These are phyloP conservation scores for Athripsodes cinereus DNA, from an alignment of 2,888 invertebrate genomes.

Conservation along the genomic window DNA sequence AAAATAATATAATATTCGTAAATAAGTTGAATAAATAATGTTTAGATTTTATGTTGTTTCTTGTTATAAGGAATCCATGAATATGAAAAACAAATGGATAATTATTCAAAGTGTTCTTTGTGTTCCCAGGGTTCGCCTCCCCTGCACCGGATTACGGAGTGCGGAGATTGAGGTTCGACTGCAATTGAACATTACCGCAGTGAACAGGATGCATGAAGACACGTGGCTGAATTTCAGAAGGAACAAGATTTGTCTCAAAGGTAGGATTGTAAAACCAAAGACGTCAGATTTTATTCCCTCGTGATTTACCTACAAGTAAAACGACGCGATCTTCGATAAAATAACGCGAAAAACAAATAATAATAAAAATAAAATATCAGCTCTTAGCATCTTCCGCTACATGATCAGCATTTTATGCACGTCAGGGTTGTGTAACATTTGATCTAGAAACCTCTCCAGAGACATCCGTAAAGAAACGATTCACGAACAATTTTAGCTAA, in stretches of 20 bases:
- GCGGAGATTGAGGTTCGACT: slow-evolving; percentile 78
- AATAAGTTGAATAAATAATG: too few species aligned
- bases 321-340: too few species aligned
- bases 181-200: slow-evolving; percentile 73
- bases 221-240: slow-evolving; percentile 71
- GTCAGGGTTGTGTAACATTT: not conserved
- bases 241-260: slow-evolving; percentile 82
- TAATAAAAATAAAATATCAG: too few species aligned
- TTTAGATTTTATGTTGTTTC: too few species aligned
- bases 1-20: too few species aligned
- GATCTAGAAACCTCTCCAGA: not conserved
- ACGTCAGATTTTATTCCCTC: not conserved
- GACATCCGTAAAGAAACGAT: too few species aligned
- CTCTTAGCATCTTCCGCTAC: too few species aligned
- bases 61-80: too few species aligned
- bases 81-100: too few species aligned
- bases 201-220: slow-evolving; percentile 63
- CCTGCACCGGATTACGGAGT: slow-evolving; percentile 75
- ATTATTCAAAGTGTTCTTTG: too few species aligned
- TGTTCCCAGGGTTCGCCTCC: slow-evolving; percentile 62
- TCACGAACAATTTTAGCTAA: too few species aligned
- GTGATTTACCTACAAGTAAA: not conserved
- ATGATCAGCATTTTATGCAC: not conserved
- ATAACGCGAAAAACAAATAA: too few species aligned
- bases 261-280: slow-evolving; percentile 35